These are phyloP conservation scores for Microctenopoma stevenorrisi DNA, from an alignment of 2,797 vertebrate genomes.

Conservation along the genomic window DNA sequence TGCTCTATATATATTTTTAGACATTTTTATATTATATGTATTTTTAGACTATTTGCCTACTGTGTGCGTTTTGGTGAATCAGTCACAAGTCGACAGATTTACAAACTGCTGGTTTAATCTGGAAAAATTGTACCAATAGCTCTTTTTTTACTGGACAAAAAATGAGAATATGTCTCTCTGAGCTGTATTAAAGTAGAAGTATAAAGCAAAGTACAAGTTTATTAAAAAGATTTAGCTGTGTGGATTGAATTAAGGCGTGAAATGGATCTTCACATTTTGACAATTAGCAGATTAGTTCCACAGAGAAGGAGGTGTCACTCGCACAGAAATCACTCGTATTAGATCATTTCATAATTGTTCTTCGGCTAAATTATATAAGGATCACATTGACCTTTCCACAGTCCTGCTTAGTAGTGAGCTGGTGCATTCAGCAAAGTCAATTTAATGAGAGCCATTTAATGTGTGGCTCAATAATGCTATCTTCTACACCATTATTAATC, in stretches of 20 bases:
- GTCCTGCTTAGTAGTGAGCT: slow-evolving; percentile 59
- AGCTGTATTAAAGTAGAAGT: neutral
- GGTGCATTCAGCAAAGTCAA: slow-evolving; percentile 59
- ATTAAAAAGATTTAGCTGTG: neutral
- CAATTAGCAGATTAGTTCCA: slow-evolving; percentile 57
- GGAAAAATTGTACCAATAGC: neutral
- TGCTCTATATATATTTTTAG: neutral
- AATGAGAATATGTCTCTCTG: neutral
- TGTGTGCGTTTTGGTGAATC: neutral
- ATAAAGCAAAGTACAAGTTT: neutral
- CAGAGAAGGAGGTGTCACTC: slow-evolving; percentile 43
- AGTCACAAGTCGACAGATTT: neutral
- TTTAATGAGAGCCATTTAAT: slow-evolving; percentile 73
- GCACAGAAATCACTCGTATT: slow-evolving; percentile 62
- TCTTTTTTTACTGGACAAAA: neutral
- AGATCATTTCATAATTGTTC: slow-evolving; percentile 71
- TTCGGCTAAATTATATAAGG: slow-evolving; percentile 67
- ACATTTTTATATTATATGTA: neutral
- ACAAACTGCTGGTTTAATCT: neutral
- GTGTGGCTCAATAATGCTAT: slow-evolving; percentile 71
- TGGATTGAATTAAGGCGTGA: slow-evolving; percentile 12
- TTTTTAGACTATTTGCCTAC: neutral
- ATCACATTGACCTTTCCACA: slow-evolving; percentile 75
- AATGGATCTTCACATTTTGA: slow-evolving; percentile 43
- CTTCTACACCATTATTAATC: slow-evolving; percentile 73